A percentile compares a stretch with the other conserved stretches of the same genome.
These are phyloP conservation scores for Archaeoteleia sp. DNA, from an alignment of 2,888 invertebrate species.

Conservation along the genomic window DNA sequence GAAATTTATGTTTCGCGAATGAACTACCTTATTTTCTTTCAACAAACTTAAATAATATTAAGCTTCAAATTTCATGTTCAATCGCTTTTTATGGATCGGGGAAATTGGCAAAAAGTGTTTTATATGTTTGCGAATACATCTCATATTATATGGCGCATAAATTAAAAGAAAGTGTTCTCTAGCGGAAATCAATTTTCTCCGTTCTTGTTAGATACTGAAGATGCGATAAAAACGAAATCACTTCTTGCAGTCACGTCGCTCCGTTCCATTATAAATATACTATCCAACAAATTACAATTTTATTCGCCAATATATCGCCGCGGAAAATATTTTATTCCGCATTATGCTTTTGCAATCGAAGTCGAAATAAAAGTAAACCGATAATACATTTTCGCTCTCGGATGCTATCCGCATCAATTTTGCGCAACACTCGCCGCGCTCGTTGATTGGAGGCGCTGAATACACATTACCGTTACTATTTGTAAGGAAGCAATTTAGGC, in stretches of 20 bases:
- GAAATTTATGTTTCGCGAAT: slow-evolving; percentile 14
- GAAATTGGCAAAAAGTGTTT: slow-evolving; percentile 25
- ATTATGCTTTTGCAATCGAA: neutral
- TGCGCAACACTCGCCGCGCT: neutral
- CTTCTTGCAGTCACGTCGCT: neutral
- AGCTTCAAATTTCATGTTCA: slow-evolving; percentile 18
- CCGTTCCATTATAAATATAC: slow-evolving; percentile 1
- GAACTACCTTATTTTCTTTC: slow-evolving; percentile 2
- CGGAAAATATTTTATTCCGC: neutral
- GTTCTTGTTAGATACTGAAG: neutral
- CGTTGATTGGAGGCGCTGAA: neutral
- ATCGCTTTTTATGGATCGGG: slow-evolving; percentile 15
- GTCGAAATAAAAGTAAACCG: neutral
- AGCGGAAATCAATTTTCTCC: slow-evolving; percentile 4
- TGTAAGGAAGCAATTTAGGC: slow-evolving; percentile 19
- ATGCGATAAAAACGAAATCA: slow-evolving; percentile 1
- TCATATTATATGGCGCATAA: neutral
- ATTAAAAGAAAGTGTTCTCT: slow-evolving; percentile 6
- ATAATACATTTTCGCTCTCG: too few species aligned
- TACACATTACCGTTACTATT: neutral
- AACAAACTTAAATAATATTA: slow-evolving; percentile 19
- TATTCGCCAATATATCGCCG: neutral
- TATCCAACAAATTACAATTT: slow-evolving; percentile 2
- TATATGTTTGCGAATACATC: slow-evolving; percentile 5
- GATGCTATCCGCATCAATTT: too few species aligned